Evolutionary conservation across 2,888 invertebrate genomes (phyloP).

Genomic region (Nezara viridula): DNA sequence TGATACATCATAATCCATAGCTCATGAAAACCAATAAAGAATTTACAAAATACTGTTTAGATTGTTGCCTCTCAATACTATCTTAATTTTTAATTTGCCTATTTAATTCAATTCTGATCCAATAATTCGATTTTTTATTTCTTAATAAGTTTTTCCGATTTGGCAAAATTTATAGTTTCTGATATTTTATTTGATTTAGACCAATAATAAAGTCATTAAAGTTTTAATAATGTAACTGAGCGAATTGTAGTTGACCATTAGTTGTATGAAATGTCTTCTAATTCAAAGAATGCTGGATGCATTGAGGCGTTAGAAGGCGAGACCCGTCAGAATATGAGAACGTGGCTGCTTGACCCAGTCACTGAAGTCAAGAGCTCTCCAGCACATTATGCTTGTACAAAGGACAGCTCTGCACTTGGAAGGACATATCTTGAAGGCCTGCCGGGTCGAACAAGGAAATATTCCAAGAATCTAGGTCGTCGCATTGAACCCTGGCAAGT

Average conservation of each 20-base stretch:
- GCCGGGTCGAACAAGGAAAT: background rate
- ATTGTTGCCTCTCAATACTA: too few species aligned
- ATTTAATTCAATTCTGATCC: too few species aligned
- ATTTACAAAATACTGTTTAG: too few species aligned
- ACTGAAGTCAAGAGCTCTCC: background rate
- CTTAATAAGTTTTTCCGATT: too few species aligned
- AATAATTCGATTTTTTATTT: too few species aligned
- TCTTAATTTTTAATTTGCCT: too few species aligned
- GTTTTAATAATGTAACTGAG: too few species aligned
- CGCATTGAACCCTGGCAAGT: background rate
- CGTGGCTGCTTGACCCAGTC: background rate
- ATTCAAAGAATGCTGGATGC: background rate
- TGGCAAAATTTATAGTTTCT: too few species aligned
- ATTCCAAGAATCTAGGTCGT: constrained; percentile 1
- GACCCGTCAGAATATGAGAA: background rate
- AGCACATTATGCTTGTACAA: background rate
- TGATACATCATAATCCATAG: too few species aligned
- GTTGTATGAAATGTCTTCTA: background rate
- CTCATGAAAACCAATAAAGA: too few species aligned
- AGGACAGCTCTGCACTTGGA: background rate
- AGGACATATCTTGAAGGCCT: background rate
- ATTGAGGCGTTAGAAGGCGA: background rate
- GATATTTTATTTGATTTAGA: too few species aligned
- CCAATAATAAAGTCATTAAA: too few species aligned
- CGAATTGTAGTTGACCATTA: background rate